Conservation (phyloP, 2,888 invertebrate genomes). For the Pollenia labialis region DNA sequence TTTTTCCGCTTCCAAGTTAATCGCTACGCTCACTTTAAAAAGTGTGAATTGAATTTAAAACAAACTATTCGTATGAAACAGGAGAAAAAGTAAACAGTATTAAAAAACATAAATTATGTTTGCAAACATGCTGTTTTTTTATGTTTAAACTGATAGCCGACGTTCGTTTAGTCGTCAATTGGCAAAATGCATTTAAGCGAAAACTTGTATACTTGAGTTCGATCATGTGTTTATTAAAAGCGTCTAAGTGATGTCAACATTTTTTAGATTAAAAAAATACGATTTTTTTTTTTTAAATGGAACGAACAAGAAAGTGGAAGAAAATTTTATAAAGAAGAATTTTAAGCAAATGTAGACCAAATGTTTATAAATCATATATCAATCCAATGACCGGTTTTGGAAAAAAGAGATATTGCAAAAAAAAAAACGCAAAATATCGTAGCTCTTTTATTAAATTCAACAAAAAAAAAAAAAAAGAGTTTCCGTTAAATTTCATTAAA, state of each 20-base stretch:
- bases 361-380: too few relatives aligned
- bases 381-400: too few relatives aligned
- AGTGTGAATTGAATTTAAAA: not conserved
- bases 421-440: too few relatives aligned
- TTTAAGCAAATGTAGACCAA: too few relatives aligned
- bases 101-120: slow-evolving; percentile 17
- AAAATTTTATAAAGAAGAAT: too few relatives aligned
- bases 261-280: not conserved
- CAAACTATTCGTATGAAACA: not conserved
- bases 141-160: not conserved
- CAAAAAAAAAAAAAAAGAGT: too few relatives aligned
- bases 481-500: too few relatives aligned
- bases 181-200: slow-evolving; percentile 3
- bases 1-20: too few relatives aligned
- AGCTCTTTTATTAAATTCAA: too few relatives aligned
- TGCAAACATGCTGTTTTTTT: not conserved
- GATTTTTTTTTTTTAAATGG: not conserved
- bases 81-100: not conserved
- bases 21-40: not conserved
- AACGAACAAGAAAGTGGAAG: not conserved
- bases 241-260: slow-evolving; percentile 12
- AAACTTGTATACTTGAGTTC: slow-evolving; percentile 7
- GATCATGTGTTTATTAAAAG: not conserved
- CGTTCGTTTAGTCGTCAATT: not conserved
- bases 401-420: too few relatives aligned